Conservation (phyloP, 2,113 vertebrate genomes). For the Austrofundulus limnaeus region DNA sequence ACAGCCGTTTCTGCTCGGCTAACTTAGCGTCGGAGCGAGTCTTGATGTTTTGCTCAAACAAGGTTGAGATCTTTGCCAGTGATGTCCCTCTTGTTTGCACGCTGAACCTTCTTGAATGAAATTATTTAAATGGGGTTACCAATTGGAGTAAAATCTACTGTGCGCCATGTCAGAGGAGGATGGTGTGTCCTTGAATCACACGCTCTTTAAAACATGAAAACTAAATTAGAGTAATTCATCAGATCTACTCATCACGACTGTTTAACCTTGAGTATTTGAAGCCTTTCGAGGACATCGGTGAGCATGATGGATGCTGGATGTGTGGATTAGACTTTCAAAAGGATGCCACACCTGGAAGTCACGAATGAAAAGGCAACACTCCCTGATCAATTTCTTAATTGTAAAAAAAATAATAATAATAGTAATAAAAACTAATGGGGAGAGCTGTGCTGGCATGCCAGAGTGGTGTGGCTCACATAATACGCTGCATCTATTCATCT, state of each 20-base stretch:
- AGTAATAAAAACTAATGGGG: too few species aligned
- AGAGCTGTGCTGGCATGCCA: constrained; percentile 48
- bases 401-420: too few species aligned
- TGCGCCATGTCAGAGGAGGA: neutral
- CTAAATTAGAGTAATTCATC: constrained; percentile 6
- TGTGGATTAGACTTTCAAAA: constrained; percentile 64
- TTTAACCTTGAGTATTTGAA: constrained; percentile 39
- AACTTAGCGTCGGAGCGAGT: neutral
- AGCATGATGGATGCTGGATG: constrained; percentile 46
- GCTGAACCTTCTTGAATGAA: neutral
- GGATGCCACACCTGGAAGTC: constrained; percentile 26
- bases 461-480: constrained; percentile 60
- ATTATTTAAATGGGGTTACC: neutral
- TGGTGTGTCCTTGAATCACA: neutral
- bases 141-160: neutral
- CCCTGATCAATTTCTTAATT: constrained; percentile 51
- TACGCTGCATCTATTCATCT: constrained; percentile 37
- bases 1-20: neutral
- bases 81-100: neutral
- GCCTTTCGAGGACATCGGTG: constrained; percentile 10
- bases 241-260: constrained; percentile 7
- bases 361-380: constrained; percentile 53
- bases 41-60: neutral
- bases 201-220: neutral
- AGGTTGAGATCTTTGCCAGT: neutral